Evolutionary conservation across 2,113 vertebrate genomes (phyloP).

Genomic region (Eulacestoma nigropectus): DNA sequence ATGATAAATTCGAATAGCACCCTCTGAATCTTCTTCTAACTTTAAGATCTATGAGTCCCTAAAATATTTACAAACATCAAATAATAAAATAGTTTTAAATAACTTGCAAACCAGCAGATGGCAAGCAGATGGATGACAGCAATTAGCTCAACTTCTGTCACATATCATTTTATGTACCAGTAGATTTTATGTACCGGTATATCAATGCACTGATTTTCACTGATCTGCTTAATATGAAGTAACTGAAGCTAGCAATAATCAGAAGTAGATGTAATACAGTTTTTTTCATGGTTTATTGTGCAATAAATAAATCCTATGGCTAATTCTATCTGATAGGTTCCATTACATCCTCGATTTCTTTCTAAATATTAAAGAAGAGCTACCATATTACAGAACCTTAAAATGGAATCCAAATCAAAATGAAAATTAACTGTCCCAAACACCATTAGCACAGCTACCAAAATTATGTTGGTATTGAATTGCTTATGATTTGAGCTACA

Average conservation of each 20-base stretch:
- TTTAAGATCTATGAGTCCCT: background rate
- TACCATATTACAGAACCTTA: background rate
- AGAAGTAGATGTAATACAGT: background rate
- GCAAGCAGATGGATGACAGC: background rate
- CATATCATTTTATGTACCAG: background rate
- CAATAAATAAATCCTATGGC: background rate
- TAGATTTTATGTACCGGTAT: background rate
- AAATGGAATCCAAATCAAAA: background rate
- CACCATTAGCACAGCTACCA: background rate
- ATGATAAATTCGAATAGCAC: background rate
- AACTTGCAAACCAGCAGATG: background rate
- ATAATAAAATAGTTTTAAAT: background rate
- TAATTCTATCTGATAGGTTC: background rate
- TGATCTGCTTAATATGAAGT: background rate
- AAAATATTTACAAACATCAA: background rate
- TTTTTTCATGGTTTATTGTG: background rate
- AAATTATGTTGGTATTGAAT: background rate
- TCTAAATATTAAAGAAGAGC: background rate
- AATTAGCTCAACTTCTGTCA: background rate
- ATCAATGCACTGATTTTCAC: background rate
- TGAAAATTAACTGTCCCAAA: background rate
- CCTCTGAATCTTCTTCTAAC: background rate
- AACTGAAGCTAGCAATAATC: background rate
- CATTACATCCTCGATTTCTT: background rate
- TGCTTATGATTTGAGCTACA: background rate